phyloP scores from a whole-genome alignment of 2,797 vertebrate species.

The Tangara arthus region DNA sequence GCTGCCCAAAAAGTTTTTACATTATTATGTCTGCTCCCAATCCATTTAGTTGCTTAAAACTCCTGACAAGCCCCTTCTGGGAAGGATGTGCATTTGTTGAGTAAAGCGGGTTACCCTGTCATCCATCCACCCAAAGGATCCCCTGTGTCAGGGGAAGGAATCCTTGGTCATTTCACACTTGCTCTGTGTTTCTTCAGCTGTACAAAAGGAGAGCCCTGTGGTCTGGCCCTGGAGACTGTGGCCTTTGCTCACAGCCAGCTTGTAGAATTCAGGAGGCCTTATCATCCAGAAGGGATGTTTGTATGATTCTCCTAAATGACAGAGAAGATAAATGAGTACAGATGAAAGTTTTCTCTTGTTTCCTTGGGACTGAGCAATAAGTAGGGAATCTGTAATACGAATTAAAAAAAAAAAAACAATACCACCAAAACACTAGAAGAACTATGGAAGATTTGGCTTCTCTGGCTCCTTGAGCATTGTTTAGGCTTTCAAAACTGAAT shows the following conservation, averaged over 20 bases:
- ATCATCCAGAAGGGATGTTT: not conserved
- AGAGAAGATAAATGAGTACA: not conserved
- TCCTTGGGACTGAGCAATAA: not conserved
- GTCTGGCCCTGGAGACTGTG: not conserved
- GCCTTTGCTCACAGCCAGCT: not conserved
- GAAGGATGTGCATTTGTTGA: not conserved
- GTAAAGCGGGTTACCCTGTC: not conserved
- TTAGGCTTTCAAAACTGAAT: not conserved
- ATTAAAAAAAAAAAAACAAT: not conserved
- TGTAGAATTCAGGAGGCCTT: not conserved
- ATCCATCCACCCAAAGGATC: not conserved
- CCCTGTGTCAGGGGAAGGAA: not conserved
- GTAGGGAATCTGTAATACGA: not conserved
- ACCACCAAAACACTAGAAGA: not conserved
- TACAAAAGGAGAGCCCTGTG: not conserved
- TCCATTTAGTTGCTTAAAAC: not conserved
- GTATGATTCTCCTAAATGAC: not conserved
- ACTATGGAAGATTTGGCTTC: not conserved
- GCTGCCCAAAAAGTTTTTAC: not conserved
- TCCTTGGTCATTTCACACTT: not conserved
- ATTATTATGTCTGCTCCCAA: not conserved
- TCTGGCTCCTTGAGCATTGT: not conserved
- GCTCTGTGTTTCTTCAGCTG: conserved; percentile 8
- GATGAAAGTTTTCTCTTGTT: not conserved
- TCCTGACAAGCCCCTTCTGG: not conserved